phyloP scores from a whole-genome alignment of 2,113 vertebrate species.

The Physeter macrocephalus region DNA sequence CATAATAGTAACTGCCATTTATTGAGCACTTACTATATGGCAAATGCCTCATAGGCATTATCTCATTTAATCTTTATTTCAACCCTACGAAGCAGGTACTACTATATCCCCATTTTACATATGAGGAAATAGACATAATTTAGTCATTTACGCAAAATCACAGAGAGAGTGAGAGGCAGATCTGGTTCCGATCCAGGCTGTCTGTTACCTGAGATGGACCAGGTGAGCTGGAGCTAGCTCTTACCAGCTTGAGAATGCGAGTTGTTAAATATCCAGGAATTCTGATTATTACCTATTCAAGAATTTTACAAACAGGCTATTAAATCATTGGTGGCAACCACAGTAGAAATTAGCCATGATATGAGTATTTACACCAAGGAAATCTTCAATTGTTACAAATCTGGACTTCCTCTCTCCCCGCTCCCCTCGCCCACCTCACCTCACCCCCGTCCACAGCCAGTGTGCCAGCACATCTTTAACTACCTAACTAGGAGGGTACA shows the following conservation, averaged over 20 bases:
- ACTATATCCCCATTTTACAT: neutral
- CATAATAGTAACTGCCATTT: neutral
- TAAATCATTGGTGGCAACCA: neutral
- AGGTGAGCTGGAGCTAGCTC: neutral
- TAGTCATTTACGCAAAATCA: neutral
- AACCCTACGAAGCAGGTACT: neutral
- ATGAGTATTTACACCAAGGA: neutral
- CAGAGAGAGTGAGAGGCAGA: neutral
- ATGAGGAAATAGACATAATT: neutral
- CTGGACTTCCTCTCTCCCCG: neutral
- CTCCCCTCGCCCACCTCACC: neutral
- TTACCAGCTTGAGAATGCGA: neutral
- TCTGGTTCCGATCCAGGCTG: neutral
- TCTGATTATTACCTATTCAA: neutral
- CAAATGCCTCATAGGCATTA: neutral
- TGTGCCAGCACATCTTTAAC: accelerated
- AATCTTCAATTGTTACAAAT: too few species aligned
- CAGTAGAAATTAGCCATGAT: neutral
- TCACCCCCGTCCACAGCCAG: accelerated
- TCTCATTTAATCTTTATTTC: neutral
- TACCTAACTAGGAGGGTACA: accelerated
- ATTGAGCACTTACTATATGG: neutral
- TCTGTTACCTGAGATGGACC: too few species aligned
- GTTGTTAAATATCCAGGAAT: neutral
- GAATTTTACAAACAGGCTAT: neutral